Evolutionary conservation across 2,797 vertebrate species (phyloP).

Genomic region (Anabas testudineus): DNA sequence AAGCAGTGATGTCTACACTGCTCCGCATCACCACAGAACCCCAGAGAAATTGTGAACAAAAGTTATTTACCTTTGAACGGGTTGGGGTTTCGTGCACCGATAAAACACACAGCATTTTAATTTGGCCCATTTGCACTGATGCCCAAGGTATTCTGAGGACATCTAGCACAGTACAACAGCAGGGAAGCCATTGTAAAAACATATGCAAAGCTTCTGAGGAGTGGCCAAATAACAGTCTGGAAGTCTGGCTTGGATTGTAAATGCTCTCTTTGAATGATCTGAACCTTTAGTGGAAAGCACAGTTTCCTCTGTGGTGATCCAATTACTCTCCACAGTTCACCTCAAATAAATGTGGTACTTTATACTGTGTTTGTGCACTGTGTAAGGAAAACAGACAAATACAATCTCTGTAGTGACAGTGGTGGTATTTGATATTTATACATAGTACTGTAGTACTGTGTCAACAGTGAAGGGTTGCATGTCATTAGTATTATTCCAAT

Average conservation of each 20-base stretch:
- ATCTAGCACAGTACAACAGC: slow-evolving; percentile 36
- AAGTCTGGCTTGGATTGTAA: slow-evolving; percentile 23
- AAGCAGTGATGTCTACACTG: slow-evolving; percentile 17
- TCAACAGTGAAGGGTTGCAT: neutral
- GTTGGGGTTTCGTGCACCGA: slow-evolving; percentile 13
- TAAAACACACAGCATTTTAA: slow-evolving; percentile 49
- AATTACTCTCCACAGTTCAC: slow-evolving; percentile 8
- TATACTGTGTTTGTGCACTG: neutral
- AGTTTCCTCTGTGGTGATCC: slow-evolving; percentile 7
- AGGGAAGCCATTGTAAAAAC: slow-evolving; percentile 41
- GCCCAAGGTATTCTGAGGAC: slow-evolving; percentile 43
- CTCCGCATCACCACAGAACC: slow-evolving; percentile 35
- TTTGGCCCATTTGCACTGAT: slow-evolving; percentile 40
- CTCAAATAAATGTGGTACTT: neutral
- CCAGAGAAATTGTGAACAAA: slow-evolving; percentile 27
- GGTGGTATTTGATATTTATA: neutral
- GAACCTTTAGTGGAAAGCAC: slow-evolving; percentile 13
- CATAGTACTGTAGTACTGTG: neutral
- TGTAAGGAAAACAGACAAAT: neutral
- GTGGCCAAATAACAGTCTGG: slow-evolving; percentile 15
- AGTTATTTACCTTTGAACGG: slow-evolving; percentile 35
- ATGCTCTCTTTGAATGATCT: slow-evolving; percentile 26
- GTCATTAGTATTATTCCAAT: neutral
- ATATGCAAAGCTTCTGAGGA: slow-evolving; percentile 34
- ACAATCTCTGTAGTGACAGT: neutral